phyloP scores from a whole-genome alignment of 2,113 vertebrate genomes.

The Ifrita kowaldi region DNA sequence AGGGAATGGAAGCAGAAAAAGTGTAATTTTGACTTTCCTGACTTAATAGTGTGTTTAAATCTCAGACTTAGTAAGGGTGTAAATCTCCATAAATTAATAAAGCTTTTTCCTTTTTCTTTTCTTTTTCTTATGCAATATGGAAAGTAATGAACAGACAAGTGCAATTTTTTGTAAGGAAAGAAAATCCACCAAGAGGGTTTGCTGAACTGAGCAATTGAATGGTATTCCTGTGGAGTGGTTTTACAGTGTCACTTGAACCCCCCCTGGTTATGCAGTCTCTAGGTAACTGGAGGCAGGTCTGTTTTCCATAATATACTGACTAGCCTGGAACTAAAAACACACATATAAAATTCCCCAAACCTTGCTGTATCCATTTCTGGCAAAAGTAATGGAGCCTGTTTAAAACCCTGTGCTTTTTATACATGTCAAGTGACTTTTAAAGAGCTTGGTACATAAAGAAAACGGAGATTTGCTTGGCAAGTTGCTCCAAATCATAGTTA shows the following conservation, averaged over 20 bases:
- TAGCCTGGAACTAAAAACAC: background rate
- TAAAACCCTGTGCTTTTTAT: background rate
- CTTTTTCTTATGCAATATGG: background rate
- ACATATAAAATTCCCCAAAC: background rate
- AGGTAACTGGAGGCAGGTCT: constrained; percentile 29
- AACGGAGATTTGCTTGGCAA: background rate
- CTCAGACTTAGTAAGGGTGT: background rate
- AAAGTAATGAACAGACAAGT: background rate
- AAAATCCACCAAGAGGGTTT: background rate
- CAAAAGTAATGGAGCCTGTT: background rate
- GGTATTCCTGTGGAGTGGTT: background rate
- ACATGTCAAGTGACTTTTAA: background rate
- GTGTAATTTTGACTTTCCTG: background rate
- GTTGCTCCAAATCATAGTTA: background rate
- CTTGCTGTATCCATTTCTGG: background rate
- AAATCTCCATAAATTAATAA: background rate
- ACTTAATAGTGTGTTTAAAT: background rate
- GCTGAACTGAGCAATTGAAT: background rate
- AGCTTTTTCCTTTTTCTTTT: background rate
- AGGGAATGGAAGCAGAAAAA: background rate
- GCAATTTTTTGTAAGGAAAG: background rate
- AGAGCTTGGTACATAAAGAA: background rate
- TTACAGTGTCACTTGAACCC: constrained; percentile 9
- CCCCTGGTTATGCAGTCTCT: background rate
- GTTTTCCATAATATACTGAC: constrained; percentile 37